phyloP scores from a whole-genome alignment of 2,797 vertebrate genomes.

The Argentina silus region DNA sequence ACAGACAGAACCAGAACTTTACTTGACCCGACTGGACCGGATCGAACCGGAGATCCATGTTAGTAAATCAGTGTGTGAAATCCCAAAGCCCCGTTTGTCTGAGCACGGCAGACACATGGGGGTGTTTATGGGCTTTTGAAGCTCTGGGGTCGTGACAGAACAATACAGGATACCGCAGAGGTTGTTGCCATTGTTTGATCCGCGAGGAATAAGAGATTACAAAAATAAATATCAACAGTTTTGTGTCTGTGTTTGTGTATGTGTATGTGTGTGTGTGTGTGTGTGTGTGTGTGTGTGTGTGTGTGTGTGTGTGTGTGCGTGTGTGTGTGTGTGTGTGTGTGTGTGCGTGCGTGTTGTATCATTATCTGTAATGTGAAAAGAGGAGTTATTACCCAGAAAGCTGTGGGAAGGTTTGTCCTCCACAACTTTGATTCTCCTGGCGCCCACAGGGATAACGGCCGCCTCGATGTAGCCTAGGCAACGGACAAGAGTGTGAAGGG shows the following conservation, averaged over 20 bases:
- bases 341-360: slow-evolving; percentile 25
- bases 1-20: slow-evolving; percentile 4
- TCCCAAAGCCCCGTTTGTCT: not conserved
- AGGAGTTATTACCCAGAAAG: slow-evolving; percentile 86
- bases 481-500: slow-evolving; percentile 27
- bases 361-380: not conserved
- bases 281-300: not conserved
- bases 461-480: slow-evolving; percentile 93
- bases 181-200: not conserved
- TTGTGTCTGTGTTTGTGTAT: not conserved
- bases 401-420: slow-evolving; percentile 96
- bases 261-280: not conserved
- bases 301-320: not conserved
- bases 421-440: slow-evolving; percentile 92
- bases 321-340: slow-evolving; percentile 2
- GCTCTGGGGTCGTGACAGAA: not conserved
- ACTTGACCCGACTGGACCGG: no score
- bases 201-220: not conserved
- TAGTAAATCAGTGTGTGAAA: not conserved
- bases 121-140: not conserved
- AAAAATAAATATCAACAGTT: not conserved
- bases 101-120: not conserved
- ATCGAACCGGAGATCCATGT: no score
- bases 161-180: not conserved
- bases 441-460: slow-evolving; percentile 91